Base-by-base conservation (phyloP, 2,113 vertebrate genomes). In the Gymnocephalus cernua region DNA sequence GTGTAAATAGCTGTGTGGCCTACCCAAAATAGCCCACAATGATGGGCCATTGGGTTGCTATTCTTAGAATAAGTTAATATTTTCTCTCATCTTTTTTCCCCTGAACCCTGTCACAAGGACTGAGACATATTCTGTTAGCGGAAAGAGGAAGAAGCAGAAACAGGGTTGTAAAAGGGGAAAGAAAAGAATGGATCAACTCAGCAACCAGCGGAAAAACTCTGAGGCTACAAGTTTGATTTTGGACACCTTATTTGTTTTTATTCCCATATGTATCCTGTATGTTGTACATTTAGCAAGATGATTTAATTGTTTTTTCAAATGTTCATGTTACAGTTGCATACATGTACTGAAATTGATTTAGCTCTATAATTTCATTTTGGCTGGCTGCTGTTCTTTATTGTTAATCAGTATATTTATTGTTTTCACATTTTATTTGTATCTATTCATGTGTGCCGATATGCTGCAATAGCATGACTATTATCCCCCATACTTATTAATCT, bases 41-140 rank as follows among this genome's bases (percentile, higher is more conserved):
- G 77, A 90, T 61, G 48, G 48, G 51, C 38, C 54, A 77, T 45
- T 1, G 50, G 66, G 81, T n/a, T 51, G 64, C 88, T 92, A 92
- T 93, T 93, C 44, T 89, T 77, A 90, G 87, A 66, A 38, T 45
- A 59, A 57, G 64, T 66, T 63, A 35, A 79, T 90, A 87, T 87
- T 91, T 90, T 85, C 44, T 65, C 23, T 14, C 29, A n/a, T 27
- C 12, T 25, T 61, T 44, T 74, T 66, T 35, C 45, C 16, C 25
- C 15, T 59, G n/a, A 48, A 69, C 72, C 27, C 45, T 56, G 75
- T 77, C 77, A 91, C 73, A 86, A 89, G 89, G 74, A 53, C 59
- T 84, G 68, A 85, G 44, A 25, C 29, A 45, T 32, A 69, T 38
- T 41, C 1, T 53, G 1, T 16, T 14, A 51, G 23, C n/a, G 4